Conservation (phyloP, 2,113 vertebrate species). For the Sebastes fasciatus region DNA sequence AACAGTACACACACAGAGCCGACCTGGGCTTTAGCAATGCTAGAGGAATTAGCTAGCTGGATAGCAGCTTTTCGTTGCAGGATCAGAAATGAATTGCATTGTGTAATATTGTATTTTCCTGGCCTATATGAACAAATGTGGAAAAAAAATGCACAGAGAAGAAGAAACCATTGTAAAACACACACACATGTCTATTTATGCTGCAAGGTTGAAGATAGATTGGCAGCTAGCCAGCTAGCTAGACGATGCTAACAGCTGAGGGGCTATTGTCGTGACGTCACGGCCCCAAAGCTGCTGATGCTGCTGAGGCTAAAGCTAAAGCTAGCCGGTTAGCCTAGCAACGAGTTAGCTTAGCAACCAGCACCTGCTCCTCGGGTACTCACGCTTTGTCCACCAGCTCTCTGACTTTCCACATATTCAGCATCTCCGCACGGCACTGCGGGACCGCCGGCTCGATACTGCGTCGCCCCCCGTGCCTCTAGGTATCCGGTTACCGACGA, state of each 20-base stretch:
- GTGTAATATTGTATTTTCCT: neutral
- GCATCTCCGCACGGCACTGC: conserved; percentile 84
- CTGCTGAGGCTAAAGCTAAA: neutral
- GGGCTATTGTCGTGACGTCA: conserved; percentile 78
- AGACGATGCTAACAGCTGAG: conserved; percentile 76
- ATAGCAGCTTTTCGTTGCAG: conserved; percentile 12
- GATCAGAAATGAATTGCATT: neutral
- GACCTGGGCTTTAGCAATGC: conserved; percentile 47
- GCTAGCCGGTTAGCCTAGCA: conserved; percentile 36
- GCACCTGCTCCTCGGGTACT: conserved; percentile 82
- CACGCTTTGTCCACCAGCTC: conserved; percentile 99
- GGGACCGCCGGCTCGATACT: conserved; percentile 73
- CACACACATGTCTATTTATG: conserved; percentile 6
- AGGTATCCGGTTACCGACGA: conserved; percentile 66
- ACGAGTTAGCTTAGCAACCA: conserved; percentile 10
- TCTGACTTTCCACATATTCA: conserved; percentile 98
- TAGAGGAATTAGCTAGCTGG: conserved; percentile 61
- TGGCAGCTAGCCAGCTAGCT: conserved; percentile 73
- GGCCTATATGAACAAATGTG: rapidly evolving
- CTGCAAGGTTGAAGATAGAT: conserved; percentile 16
- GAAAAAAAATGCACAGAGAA: rapidly evolving
- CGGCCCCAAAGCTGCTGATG: conserved; percentile 38
- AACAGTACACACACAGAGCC: conserved; percentile 28
- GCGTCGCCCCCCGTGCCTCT: conserved; percentile 68
- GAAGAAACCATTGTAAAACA: neutral